Conservation (phyloP, 2,888 invertebrate genomes). For the Drosophila buzzatii region DNA sequence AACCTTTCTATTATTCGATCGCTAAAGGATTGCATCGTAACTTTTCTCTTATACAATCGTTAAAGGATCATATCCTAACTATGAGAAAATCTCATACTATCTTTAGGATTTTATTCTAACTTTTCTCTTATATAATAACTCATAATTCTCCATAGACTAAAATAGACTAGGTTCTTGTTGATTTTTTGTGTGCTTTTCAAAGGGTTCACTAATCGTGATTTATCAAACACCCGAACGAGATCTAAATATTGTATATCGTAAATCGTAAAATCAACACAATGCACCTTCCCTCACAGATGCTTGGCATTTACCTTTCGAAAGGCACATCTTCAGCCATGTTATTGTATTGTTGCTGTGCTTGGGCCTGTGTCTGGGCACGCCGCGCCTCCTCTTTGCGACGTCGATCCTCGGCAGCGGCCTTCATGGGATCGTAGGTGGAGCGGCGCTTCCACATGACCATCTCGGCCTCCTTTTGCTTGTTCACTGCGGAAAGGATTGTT, state of each 20-base stretch:
- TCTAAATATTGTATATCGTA: constrained; percentile 19
- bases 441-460: constrained; percentile 98
- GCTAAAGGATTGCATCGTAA: not conserved
- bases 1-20: too few relatives aligned
- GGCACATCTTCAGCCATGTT: constrained; percentile 69
- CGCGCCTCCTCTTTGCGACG: constrained; percentile 88
- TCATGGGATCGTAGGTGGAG: constrained; percentile 97
- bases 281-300: constrained; percentile 1
- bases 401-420: constrained; percentile 95
- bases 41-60: not conserved
- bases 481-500: constrained; percentile 83
- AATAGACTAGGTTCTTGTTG: not conserved
- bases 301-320: constrained; percentile 80
- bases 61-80: too few relatives aligned
- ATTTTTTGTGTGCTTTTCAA: too few relatives aligned
- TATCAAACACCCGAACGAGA: constrained; percentile 28
- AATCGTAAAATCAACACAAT: not conserved
- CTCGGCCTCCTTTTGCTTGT: constrained; percentile 91
- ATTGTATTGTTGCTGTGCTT: constrained; percentile 60
- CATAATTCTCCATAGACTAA: too few relatives aligned
- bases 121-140: not conserved
- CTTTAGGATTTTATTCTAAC: not conserved
- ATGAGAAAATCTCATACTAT: too few relatives aligned
- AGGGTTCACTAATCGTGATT: not conserved
- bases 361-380: constrained; percentile 72